A percentile compares a stretch with the other conserved stretches of the same genome.
These are phyloP conservation scores for Neolamprologus longior DNA, from an alignment of 2,113 vertebrate species.

Conservation along the genomic window DNA sequence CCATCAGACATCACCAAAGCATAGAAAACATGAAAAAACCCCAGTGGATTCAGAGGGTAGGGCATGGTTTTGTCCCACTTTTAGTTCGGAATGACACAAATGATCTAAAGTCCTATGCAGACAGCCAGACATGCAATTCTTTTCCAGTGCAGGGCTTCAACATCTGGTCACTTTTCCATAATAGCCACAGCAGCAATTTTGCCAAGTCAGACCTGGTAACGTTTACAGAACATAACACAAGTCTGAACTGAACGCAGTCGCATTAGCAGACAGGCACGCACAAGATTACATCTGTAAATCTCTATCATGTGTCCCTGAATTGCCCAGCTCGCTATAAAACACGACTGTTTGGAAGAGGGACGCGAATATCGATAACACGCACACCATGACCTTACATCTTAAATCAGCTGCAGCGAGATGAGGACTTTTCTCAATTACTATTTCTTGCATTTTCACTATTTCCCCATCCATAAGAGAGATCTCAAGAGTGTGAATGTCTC, in stretches of 20 bases:
- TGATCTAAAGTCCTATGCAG: background rate
- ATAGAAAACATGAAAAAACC: fast-evolving
- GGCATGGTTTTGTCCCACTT: background rate
- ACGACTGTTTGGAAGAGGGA: background rate
- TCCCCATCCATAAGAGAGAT: background rate
- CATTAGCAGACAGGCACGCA: background rate
- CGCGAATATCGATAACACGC: background rate
- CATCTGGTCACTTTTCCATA: background rate
- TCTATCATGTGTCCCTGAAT: background rate
- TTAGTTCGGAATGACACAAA: background rate
- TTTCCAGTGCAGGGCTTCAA: background rate
- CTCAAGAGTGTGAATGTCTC: background rate
- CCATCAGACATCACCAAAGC: background rate
- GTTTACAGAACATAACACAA: background rate
- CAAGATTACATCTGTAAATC: background rate
- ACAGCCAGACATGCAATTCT: background rate
- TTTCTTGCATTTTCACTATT: background rate
- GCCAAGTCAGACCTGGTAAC: background rate
- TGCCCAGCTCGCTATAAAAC: background rate
- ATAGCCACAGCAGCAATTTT: background rate
- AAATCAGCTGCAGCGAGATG: background rate
- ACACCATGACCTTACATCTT: background rate
- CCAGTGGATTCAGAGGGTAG: background rate
- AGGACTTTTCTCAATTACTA: background rate
- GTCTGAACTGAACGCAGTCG: background rate